Base-by-base conservation (phyloP, 2,888 invertebrate species). In the Isoperla grammatica region DNA sequence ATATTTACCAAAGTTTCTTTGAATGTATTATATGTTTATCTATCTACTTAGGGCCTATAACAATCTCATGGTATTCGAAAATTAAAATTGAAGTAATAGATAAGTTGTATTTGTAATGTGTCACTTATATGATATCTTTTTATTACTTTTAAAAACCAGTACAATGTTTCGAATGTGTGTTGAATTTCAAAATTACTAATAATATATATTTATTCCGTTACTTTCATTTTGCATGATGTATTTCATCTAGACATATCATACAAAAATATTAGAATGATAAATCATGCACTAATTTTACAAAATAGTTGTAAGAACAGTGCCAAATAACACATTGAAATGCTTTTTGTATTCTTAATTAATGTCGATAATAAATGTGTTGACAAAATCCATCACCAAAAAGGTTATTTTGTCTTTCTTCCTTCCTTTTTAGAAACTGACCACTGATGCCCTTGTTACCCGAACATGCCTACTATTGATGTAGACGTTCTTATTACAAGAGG, bases 281-380 rank as follows among this genome's bases (percentile, higher is more conserved):
- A 46, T 48, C 56, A 56, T 57, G 62, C 62, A 65, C 62, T 60
- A 62, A 4, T 63, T 63, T 63, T 61, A 63, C 63, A 63, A 61
- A 42, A 56, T 60, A 61, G 61, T 48, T 63, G 61, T 63, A 61
- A 60, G 54, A 46, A 35, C 43, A 48, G 63, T 61, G 61, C 61
- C 63, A 56, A 61, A 61, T 55, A 61, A 59, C 49, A 59, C 57
- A 58, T 42, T 64, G 56, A 55, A 64, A 61, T 61, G 64, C 64
- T 64, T 65, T 65, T 65, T 65, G 65, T 65, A 65, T 64, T 63
- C 62, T 59, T 65, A 48, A 39, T 53, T 53, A 65, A 63, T 64
- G 65, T 65, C 64, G 63, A 63, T 63, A 65, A 65, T 65, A 65
- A 65, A 35, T 64, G 65, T 65, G 64, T 65, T 65, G 65, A 63